Evolutionary conservation across 2,888 invertebrate species (phyloP).

Genomic region (Drosophila subsilvestris): DNA sequence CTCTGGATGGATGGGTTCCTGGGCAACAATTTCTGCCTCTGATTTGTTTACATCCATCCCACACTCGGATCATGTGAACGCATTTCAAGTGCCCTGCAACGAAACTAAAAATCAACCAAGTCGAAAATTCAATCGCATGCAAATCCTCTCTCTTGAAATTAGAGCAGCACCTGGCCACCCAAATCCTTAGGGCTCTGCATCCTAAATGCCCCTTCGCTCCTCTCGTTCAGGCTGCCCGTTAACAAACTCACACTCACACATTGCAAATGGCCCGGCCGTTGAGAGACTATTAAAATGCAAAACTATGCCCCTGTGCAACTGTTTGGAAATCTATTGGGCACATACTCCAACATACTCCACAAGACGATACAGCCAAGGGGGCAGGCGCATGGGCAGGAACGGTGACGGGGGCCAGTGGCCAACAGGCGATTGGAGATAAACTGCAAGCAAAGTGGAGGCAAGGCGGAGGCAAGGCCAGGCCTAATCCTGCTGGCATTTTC

Average conservation of each 20-base stretch:
- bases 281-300: constrained; percentile 71
- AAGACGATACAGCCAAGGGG: constrained; percentile 22
- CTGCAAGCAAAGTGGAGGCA: constrained; percentile 27
- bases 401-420: constrained; percentile 20
- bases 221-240: constrained; percentile 13
- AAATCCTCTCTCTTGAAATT: constrained; percentile 7
- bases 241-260: constrained; percentile 47
- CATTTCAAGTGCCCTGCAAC: constrained; percentile 23
- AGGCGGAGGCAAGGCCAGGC: constrained; percentile 7
- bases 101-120: constrained; percentile 34
- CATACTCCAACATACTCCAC: constrained; percentile 12
- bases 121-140: constrained; percentile 40
- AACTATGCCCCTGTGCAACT: constrained; percentile 41
- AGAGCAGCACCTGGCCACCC: constrained; percentile 4
- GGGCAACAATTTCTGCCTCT: not conserved
- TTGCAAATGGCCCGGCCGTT: constrained; percentile 42
- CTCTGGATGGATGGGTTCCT: not conserved
- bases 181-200: not conserved
- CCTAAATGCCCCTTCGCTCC: not conserved
- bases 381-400: not conserved
- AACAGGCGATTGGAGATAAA: constrained; percentile 44
- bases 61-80: constrained; percentile 1
- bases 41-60: constrained; percentile 1
- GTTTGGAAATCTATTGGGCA: constrained; percentile 17
- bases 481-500: constrained; percentile 49